Base-by-base conservation (phyloP, 2,113 vertebrate genomes). In the Tautogolabrus adspersus region DNA sequence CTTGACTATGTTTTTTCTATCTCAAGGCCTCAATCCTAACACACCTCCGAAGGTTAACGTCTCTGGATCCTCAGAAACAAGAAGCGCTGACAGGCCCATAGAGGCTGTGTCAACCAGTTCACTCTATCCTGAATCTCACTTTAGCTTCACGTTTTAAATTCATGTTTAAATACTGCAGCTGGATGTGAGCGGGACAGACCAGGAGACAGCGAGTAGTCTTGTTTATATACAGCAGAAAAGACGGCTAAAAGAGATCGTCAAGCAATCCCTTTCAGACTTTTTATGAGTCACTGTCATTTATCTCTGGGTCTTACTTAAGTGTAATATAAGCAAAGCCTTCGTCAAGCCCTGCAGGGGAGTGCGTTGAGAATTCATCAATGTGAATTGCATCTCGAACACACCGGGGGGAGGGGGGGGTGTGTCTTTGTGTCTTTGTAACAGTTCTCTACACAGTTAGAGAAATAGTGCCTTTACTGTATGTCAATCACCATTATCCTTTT, bases 251-350 rank as follows among this genome's bases (percentile, higher is more conserved):
- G 91, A 95, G 93, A 93, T 72, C 94, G 94, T 95, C 93, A 93
- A 94, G 66, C 63, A 63, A 40, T 86, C 74, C 88, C 67, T 72
- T 72, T 65, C 47, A 74, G 72, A 66, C 51, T 73, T 76, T 81
- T 34, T 86, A 88, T 93, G 91, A 93, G 73, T 95, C 95, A 92
- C 94, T 93, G 94, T 95, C 94, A 94, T 94, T 86, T 93, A 95
- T 94, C 95, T 92, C 92, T 94, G 93, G 69, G 90, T 95, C 91
- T 93, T 92, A 92, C 91, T 87, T 75, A 68, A 85, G n/a, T 77
- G 63, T 75, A 70, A 84, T 63, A 69, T 42, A 26, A 79, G 67
- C 26, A 56, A 66, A 60, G 79, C 65, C 56, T 78, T 77, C 46
- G 85, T 82, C 84, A 84, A 89, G 93, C 93, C 91, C 77, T 79